Conservation (phyloP, 2,113 vertebrate species). For the Macaca mulatta region DNA sequence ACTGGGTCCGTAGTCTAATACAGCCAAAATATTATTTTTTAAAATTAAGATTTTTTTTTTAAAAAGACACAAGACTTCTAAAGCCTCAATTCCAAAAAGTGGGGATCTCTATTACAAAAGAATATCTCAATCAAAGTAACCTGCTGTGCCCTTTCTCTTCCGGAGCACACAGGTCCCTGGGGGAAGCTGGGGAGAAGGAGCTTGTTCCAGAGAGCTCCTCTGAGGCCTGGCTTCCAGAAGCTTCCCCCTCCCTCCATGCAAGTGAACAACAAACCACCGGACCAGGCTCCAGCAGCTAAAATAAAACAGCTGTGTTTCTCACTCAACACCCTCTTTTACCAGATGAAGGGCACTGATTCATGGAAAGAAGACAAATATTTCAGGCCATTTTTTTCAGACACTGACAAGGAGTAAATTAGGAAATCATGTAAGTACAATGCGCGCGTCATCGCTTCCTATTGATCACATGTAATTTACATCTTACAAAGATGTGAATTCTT, state of each 20-base stretch:
- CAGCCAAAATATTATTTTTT: constrained; percentile 60
- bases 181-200: background rate
- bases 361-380: constrained; percentile 79
- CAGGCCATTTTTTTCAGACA: constrained; percentile 76
- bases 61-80: constrained; percentile 42
- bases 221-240: constrained; percentile 59
- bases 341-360: constrained; percentile 80
- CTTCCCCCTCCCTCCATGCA: background rate
- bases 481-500: constrained; percentile 94
- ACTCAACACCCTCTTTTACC: constrained; percentile 43
- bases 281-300: constrained; percentile 47
- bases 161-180: background rate
- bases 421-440: constrained; percentile 85
- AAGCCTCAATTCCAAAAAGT: background rate
- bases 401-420: constrained; percentile 87
- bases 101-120: constrained; percentile 32
- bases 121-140: constrained; percentile 12
- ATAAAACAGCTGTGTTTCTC: background rate
- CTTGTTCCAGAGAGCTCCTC: constrained; percentile 55
- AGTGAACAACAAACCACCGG: background rate
- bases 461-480: constrained; percentile 99
- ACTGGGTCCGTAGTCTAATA: constrained; percentile 52
- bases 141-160: background rate
- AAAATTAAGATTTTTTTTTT: constrained; percentile 72
- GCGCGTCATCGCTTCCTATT: constrained; percentile 91